Conservation (phyloP, 35 echinoderm and acorn worm genomes). For the Chiridota heheva region DNA sequence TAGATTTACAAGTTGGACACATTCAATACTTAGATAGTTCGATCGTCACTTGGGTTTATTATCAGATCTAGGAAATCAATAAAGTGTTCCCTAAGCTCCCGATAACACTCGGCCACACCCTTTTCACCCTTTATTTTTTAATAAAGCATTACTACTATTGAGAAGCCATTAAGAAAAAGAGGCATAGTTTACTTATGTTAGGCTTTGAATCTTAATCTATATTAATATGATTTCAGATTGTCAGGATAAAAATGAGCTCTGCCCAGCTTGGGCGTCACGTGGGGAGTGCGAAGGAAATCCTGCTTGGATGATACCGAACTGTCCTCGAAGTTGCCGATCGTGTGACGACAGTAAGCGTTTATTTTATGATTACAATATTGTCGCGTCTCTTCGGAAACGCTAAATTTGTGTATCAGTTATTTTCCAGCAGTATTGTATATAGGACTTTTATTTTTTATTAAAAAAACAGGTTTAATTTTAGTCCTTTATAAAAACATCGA, state of each 20-base stretch:
- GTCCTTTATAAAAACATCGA: neutral
- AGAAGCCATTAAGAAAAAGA: too few species aligned
- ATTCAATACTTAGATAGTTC: too few species aligned
- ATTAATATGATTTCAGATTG: slow-evolving; percentile 6
- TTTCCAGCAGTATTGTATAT: too few species aligned
- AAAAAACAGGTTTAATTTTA: neutral
- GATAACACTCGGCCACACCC: too few species aligned
- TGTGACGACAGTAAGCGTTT: slow-evolving; percentile 14
- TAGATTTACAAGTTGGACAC: too few species aligned
- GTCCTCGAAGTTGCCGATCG: slow-evolving; percentile 61
- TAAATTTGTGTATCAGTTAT: neutral
- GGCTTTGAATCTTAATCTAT: neutral
- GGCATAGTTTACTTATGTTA: neutral
- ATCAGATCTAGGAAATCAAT: too few species aligned
- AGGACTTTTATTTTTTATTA: too few species aligned
- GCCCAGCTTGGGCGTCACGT: slow-evolving; percentile 53
- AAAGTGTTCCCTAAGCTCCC: too few species aligned
- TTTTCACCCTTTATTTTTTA: too few species aligned
- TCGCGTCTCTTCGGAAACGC: neutral
- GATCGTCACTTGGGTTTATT: too few species aligned
- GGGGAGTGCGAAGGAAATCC: slow-evolving; percentile 83
- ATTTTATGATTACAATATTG: neutral
- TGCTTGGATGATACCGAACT: slow-evolving; percentile 86
- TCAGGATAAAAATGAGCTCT: slow-evolving; percentile 16
- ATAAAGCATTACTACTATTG: too few species aligned